Evolutionary conservation across 2,797 vertebrate species (phyloP).

Genomic region (Crenuchus spilurus): DNA sequence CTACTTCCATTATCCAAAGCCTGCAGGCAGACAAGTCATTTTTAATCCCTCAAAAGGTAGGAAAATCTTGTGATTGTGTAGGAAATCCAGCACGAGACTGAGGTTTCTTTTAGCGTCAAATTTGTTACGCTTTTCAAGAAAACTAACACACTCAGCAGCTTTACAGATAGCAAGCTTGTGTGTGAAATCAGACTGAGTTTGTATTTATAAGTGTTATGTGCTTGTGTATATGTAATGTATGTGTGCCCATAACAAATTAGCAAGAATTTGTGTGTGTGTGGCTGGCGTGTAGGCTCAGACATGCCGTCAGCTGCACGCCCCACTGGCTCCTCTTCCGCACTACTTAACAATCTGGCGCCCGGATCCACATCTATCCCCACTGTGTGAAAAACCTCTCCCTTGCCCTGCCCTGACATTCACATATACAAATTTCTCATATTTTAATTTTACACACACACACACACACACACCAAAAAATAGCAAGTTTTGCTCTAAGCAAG

Average conservation of each 20-base stretch:
- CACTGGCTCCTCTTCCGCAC: conserved; percentile 42
- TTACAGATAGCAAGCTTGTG: background rate
- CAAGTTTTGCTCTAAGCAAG: too few species aligned
- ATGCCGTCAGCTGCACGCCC: conserved; percentile 35
- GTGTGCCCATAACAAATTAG: too few species aligned
- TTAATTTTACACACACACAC: background rate
- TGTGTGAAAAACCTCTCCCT: conserved; percentile 14
- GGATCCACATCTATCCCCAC: conserved; percentile 1
- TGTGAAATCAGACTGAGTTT: background rate
- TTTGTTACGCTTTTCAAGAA: background rate
- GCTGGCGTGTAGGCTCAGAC: conserved; percentile 37
- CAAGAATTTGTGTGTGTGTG: conserved; percentile 26
- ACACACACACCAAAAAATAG: background rate
- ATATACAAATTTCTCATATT: background rate
- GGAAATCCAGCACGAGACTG: background rate
- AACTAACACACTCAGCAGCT: background rate
- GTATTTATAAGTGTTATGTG: background rate
- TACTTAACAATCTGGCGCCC: conserved; percentile 40
- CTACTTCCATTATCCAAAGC: background rate
- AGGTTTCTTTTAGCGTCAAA: background rate
- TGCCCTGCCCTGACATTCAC: background rate
- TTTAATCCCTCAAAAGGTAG: background rate
- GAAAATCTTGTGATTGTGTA: background rate
- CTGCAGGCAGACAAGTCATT: background rate
- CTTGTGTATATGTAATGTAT: background rate